Evolutionary conservation across 1,140 invertebrate genomes (phyloP).

Genomic region (Macrobrachium rosenbergii): DNA sequence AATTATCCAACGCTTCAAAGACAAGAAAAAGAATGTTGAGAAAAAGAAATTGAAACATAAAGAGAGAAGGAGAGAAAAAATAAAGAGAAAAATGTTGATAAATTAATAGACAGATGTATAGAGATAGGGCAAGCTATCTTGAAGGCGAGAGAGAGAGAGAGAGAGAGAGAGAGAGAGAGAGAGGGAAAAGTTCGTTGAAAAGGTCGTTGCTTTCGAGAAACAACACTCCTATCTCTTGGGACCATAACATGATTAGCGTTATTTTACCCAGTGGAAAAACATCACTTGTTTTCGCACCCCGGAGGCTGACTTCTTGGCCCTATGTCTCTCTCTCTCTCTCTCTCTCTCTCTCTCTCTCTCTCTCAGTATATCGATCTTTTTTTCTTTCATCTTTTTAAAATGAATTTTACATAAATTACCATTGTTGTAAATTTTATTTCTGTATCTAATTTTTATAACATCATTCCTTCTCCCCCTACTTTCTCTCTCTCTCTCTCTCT

Average conservation of each 20-base stretch:
- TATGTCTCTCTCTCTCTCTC: slow-evolving; percentile 6
- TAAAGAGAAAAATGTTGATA: no score
- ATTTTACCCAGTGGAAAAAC: background rate
- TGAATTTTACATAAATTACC: background rate
- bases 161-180: no score
- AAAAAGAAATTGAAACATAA: no score
- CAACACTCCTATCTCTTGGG: no score
- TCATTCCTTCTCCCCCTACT: background rate
- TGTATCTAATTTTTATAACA: background rate
- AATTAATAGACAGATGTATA: no score
- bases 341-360: slow-evolving; percentile 31
- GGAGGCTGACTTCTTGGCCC: background rate
- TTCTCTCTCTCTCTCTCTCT: no score
- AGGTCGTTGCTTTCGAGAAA: background rate
- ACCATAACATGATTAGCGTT: slow-evolving; percentile 5
- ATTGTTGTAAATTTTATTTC: background rate
- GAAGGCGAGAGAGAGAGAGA: no score
- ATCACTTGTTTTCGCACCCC: background rate
- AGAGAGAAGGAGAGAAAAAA: no score
- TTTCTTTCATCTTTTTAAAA: background rate
- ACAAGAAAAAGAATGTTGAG: no score
- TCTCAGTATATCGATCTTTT: slow-evolving; percentile 4
- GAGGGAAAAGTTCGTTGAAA: background rate
- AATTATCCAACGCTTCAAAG: no score
- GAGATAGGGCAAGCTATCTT: no score